Evolutionary conservation across 2,888 invertebrate species (phyloP).

Genomic region (Parochlus steinenii): DNA sequence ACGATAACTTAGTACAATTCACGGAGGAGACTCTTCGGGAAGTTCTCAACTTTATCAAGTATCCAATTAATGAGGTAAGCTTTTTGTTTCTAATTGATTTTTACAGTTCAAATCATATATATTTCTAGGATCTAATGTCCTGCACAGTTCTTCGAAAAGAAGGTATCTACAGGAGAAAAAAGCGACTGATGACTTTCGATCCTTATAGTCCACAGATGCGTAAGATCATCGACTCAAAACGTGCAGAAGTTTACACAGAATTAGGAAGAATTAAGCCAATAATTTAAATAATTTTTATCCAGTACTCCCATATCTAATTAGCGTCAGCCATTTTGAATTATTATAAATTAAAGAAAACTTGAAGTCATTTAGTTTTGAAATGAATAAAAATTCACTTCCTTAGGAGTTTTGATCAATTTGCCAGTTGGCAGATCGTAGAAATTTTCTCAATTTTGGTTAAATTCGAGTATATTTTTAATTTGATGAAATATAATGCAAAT

Average conservation of each 20-base stretch:
- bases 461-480: too few relatives aligned
- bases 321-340: too few relatives aligned
- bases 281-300: too few relatives aligned
- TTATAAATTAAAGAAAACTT: too few relatives aligned
- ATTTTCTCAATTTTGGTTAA: too few relatives aligned
- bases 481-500: too few relatives aligned
- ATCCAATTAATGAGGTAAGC: slow-evolving; percentile 35
- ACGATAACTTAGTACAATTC: slow-evolving; percentile 47
- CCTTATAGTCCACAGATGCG: slow-evolving; percentile 51
- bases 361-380: too few relatives aligned
- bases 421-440: too few relatives aligned
- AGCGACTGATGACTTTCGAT: slow-evolving; percentile 47
- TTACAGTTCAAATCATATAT: neutral
- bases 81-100: slow-evolving; percentile 5
- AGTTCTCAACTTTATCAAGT: slow-evolving; percentile 41
- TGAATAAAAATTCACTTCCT: too few relatives aligned
- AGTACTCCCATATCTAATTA: too few relatives aligned
- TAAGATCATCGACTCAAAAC: slow-evolving; percentile 30
- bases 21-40: slow-evolving; percentile 39
- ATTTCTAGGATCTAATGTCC: slow-evolving; percentile 32
- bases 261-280: slow-evolving; percentile 18
- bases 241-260: slow-evolving; percentile 34
- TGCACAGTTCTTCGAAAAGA: slow-evolving; percentile 45
- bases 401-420: too few relatives aligned
- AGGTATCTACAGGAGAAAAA: slow-evolving; percentile 56